Conservation (phyloP, 1,140 invertebrate genomes). For the Pachypeltis micranthus region DNA sequence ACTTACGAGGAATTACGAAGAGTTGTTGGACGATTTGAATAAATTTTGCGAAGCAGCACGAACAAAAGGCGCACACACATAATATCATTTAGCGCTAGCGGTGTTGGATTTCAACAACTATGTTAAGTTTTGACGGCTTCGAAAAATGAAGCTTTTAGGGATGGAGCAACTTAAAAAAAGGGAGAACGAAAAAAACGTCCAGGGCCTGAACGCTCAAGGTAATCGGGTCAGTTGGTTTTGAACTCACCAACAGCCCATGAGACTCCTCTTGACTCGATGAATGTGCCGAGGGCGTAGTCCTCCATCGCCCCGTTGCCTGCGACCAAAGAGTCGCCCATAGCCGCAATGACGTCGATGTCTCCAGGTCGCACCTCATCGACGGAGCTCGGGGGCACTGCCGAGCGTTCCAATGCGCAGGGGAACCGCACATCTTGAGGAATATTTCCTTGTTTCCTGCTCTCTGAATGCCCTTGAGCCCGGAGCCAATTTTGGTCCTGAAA, state of each 20-base stretch:
- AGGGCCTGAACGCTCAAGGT: no score
- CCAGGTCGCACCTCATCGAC: constrained; percentile 55
- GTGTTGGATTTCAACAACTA: no score
- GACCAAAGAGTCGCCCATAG: constrained; percentile 65
- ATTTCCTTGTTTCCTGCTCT: constrained; percentile 27
- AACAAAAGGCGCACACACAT: no score
- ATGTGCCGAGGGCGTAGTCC: constrained; percentile 54
- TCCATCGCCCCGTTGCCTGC: constrained; percentile 65
- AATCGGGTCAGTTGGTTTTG: no score
- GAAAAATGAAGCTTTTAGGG: no score
- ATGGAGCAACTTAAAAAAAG: no score
- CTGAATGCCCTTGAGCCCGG: neutral
- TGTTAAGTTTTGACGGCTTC: no score
- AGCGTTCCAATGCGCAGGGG: constrained; percentile 34
- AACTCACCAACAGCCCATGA: constrained; percentile 57
- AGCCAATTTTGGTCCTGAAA: constrained; percentile 5
- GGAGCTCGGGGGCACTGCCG: constrained; percentile 31
- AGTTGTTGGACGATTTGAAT: no score
- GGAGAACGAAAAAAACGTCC: no score
- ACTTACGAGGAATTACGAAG: no score
- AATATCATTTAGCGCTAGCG: no score
- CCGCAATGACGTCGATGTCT: constrained; percentile 65
- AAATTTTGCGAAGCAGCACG: no score
- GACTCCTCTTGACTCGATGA: constrained; percentile 62
- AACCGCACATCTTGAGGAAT: constrained; percentile 33